Percentiles rank a stretch among this genome's conserved stretches.
Evolutionary conservation across 2,888 invertebrate species (phyloP).

Genomic region (Platerodrilus igneus): DNA sequence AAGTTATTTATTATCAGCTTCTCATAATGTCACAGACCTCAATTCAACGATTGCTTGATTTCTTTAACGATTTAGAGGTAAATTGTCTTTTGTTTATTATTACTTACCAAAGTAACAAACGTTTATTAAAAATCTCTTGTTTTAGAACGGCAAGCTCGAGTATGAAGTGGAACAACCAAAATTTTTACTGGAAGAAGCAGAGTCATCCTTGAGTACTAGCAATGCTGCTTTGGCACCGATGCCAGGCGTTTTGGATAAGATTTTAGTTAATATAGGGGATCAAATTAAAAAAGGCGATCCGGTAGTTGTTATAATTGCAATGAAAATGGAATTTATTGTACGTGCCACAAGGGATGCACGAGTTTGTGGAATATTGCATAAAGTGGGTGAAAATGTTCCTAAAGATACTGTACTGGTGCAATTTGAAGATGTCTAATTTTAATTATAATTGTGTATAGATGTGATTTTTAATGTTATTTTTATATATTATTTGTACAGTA

Average conservation of each 20-base stretch:
- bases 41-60: too few species aligned
- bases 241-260: constrained; percentile 91
- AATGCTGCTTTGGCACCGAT: constrained; percentile 80
- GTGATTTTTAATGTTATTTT: too few species aligned
- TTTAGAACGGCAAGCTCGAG: constrained; percentile 64
- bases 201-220: constrained; percentile 42
- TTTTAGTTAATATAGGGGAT: constrained; percentile 79
- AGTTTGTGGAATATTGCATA: constrained; percentile 66
- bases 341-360: constrained; percentile 75
- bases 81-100: too few species aligned
- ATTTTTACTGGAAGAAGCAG: constrained; percentile 50
- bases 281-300: constrained; percentile 82
- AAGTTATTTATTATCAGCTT: too few species aligned
- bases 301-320: constrained; percentile 91
- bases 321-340: constrained; percentile 99
- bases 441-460: too few species aligned
- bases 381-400: constrained; percentile 75
- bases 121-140: too few species aligned
- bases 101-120: too few species aligned
- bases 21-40: too few species aligned
- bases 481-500: too few species aligned
- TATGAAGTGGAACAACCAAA: constrained; percentile 59
- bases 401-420: constrained; percentile 65
- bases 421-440: too few species aligned
- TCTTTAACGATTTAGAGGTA: too few species aligned